Evolutionary conservation across 2,888 invertebrate genomes (phyloP).

Genomic region (Callimorpha dominula): DNA sequence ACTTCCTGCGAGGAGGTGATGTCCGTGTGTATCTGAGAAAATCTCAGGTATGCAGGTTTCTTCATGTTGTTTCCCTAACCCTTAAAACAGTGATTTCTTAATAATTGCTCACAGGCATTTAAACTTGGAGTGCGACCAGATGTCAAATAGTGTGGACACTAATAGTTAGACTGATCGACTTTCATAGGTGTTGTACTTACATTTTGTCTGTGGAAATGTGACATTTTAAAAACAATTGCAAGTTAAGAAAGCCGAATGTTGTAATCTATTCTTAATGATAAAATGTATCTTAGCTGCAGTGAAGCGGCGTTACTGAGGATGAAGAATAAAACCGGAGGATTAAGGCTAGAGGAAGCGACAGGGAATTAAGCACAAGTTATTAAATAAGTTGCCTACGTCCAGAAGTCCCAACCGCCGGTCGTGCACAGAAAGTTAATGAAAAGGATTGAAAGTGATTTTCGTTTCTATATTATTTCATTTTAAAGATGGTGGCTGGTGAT

Average conservation of each 20-base stretch:
- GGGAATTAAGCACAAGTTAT: conserved; percentile 59
- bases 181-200: no score
- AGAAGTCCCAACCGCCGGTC: conserved; percentile 11
- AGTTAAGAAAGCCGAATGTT: conserved; percentile 11
- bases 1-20: no score
- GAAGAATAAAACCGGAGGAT: conserved; percentile 45
- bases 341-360: conserved; percentile 37
- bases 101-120: no score
- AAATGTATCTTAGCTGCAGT: conserved; percentile 32
- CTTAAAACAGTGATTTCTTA: no score
- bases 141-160: no score
- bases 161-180: no score
- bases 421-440: conserved; percentile 14
- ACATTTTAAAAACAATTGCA: not conserved
- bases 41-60: no score
- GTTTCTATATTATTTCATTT: conserved; percentile 10
- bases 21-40: no score
- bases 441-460: conserved; percentile 19
- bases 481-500: no score
- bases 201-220: not conserved
- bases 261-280: conserved; percentile 44
- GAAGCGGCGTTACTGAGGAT: not conserved
- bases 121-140: no score
- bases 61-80: no score
- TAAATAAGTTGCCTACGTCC: conserved; percentile 59